Conservation (phyloP, 2,113 vertebrate species). For the Puffinus mauretanicus region DNA sequence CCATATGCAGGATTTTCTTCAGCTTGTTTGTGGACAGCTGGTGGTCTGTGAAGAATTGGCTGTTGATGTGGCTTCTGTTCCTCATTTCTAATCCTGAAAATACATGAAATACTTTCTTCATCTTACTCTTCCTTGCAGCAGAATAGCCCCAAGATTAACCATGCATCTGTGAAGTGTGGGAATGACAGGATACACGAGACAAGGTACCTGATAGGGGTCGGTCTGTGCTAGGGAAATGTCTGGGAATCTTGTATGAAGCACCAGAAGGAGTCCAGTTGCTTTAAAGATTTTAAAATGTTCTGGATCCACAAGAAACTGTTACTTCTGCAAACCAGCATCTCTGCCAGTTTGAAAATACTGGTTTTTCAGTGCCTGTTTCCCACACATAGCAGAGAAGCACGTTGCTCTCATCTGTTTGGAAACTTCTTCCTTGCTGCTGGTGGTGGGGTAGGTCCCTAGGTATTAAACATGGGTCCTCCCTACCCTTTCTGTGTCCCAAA, state of each 20-base stretch:
- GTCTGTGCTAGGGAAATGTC: neutral
- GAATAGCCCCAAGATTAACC: neutral
- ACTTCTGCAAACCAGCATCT: neutral
- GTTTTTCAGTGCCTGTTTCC: neutral
- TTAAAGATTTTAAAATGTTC: neutral
- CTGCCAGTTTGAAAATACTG: neutral
- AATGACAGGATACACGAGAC: neutral
- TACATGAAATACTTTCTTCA: neutral
- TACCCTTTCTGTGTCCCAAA: no score
- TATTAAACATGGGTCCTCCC: neutral
- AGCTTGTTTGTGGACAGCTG: neutral
- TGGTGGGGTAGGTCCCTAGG: neutral
- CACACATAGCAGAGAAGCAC: neutral
- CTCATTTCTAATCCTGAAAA: neutral
- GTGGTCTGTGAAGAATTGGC: neutral
- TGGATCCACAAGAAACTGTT: neutral
- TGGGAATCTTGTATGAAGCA: neutral
- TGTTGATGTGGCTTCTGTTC: neutral
- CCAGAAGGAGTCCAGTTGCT: neutral
- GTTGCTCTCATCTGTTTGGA: neutral
- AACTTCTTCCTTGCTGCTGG: neutral
- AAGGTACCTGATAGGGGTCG: neutral
- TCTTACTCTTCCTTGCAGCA: neutral
- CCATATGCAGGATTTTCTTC: neutral
- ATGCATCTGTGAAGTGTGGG: neutral